These are phyloP conservation scores for Harpagoxenus sublaevis DNA, from an alignment of 2,888 invertebrate species.

Conservation along the genomic window DNA sequence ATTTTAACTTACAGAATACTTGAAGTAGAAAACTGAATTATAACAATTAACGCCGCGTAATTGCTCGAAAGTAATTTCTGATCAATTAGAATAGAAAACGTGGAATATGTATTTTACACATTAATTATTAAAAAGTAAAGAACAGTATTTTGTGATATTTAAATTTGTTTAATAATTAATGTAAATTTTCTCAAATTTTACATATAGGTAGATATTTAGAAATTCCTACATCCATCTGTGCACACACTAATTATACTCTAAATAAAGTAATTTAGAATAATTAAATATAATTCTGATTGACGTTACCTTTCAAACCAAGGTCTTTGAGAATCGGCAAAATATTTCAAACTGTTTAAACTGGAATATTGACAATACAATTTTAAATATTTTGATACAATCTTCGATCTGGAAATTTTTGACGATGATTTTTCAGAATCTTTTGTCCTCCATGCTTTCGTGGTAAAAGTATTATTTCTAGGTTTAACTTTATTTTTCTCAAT, in stretches of 20 bases:
- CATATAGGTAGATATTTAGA: background rate
- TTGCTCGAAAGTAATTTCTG: too few relatives aligned
- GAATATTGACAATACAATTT: constrained; percentile 77
- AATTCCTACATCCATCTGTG: background rate
- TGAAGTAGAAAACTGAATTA: too few relatives aligned
- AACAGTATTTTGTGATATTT: background rate
- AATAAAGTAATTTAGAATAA: background rate
- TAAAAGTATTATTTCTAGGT: constrained; percentile 6
- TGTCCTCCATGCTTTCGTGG: constrained; percentile 55
- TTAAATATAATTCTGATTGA: background rate
- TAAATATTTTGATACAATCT: constrained; percentile 61
- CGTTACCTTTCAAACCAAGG: constrained; percentile 79
- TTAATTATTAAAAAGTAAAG: background rate
- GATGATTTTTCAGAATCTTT: background rate
- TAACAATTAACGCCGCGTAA: too few relatives aligned
- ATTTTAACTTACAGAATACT: too few relatives aligned
- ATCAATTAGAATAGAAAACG: too few relatives aligned
- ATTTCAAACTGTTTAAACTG: constrained; percentile 76
- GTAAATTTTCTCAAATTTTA: background rate
- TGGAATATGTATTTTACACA: background rate
- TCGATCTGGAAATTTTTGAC: constrained; percentile 4
- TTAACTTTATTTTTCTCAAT: constrained; percentile 30
- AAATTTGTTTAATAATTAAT: background rate
- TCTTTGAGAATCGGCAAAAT: constrained; percentile 73
- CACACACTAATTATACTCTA: background rate